Percentiles rank a stretch among this genome's conserved stretches.
Conservation (phyloP, 2,888 invertebrate species). For the Elmis aenea region DNA sequence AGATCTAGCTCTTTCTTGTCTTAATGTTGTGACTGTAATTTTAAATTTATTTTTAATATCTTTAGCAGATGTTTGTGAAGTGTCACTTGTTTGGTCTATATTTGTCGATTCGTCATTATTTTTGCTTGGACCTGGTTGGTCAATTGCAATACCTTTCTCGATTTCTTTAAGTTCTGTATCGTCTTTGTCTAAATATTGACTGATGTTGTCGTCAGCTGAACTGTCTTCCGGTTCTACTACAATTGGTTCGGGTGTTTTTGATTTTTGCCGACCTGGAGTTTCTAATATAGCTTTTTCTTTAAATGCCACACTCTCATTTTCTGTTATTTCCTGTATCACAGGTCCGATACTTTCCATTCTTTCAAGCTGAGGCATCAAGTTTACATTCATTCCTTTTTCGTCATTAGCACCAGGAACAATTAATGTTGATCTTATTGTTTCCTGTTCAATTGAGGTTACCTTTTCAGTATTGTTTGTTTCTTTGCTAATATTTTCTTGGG, state of each 20-base stretch:
- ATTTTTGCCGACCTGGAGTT: constrained; percentile 3
- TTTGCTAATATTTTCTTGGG: too few relatives aligned
- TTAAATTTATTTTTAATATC: too few relatives aligned
- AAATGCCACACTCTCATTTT: constrained; percentile 5
- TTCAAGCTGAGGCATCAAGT: too few relatives aligned
- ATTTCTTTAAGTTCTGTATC: constrained; percentile 20
- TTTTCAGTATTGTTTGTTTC: too few relatives aligned
- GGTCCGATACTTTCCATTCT: constrained; percentile 8
- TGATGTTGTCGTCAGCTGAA: constrained; percentile 40
- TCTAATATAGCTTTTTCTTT: constrained; percentile 5
- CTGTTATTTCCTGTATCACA: constrained; percentile 9
- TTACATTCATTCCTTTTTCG: too few relatives aligned
- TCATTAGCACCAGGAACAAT: too few relatives aligned
- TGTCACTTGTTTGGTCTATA: background rate
- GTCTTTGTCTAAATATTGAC: constrained; percentile 45
- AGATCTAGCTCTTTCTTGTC: constrained; percentile 25
- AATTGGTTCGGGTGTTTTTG: constrained; percentile 10
- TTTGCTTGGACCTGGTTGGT: constrained; percentile 5
- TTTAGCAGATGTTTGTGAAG: background rate
- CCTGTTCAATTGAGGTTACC: too few relatives aligned
- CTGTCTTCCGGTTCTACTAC: constrained; percentile 38
- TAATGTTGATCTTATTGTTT: too few relatives aligned
- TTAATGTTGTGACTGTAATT: background rate
- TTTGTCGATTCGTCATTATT: constrained; percentile 5
- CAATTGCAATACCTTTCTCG: constrained; percentile 8